Evolutionary conservation across 2,113 vertebrate genomes (phyloP).

Genomic region (Scortum barcoo): DNA sequence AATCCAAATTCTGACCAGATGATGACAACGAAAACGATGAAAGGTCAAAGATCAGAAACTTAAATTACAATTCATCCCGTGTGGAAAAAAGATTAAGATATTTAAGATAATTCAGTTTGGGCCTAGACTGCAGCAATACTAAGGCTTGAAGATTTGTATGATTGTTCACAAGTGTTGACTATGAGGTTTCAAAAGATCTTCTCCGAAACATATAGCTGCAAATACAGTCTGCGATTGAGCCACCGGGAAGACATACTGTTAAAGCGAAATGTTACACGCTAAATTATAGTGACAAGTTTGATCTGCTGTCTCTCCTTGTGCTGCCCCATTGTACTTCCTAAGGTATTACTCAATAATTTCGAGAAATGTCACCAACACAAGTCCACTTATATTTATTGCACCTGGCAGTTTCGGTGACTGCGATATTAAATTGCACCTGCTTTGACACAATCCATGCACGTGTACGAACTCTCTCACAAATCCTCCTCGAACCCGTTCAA

Average conservation of each 20-base stretch:
- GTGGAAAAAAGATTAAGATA: too few species aligned
- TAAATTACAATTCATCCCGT: too few species aligned
- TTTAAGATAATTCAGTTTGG: background rate
- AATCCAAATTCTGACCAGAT: too few species aligned
- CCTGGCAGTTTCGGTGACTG: background rate
- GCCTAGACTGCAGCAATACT: background rate
- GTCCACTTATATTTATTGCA: conserved; percentile 2
- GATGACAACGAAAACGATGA: too few species aligned
- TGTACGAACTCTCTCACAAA: background rate
- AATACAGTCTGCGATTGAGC: background rate
- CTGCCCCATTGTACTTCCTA: background rate
- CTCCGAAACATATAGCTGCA: background rate
- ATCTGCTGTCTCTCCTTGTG: background rate
- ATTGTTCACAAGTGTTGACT: too few species aligned
- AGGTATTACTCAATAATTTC: background rate
- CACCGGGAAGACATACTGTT: background rate
- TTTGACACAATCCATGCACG: conserved; percentile 8
- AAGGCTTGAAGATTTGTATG: background rate
- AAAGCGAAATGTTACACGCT: background rate
- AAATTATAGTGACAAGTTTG: background rate
- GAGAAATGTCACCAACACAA: conserved; percentile 17
- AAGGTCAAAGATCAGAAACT: too few species aligned
- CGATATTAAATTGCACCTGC: background rate
- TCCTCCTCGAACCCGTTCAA: conserved; percentile 1
- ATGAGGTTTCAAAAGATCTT: background rate